Evolutionary conservation across 2,113 vertebrate species (phyloP).

Genomic region (Etheostoma cragini): DNA sequence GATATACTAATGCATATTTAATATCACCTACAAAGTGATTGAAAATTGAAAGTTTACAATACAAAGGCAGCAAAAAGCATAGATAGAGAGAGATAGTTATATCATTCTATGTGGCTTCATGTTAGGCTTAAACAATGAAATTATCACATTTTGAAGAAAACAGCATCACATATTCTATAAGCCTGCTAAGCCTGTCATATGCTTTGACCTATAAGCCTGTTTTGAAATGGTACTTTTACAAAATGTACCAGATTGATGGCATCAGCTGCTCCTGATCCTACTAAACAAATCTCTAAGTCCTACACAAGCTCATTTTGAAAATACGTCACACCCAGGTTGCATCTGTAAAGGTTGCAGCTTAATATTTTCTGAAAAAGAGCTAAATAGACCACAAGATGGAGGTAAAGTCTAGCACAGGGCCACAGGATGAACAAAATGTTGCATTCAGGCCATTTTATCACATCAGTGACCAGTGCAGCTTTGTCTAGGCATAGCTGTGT

Average conservation of each 20-base stretch:
- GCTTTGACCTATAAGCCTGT: slow-evolving; percentile 9
- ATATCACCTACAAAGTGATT: slow-evolving; percentile 12
- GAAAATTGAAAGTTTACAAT: slow-evolving; percentile 6
- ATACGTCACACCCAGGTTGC: background rate
- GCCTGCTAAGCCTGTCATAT: slow-evolving; percentile 10
- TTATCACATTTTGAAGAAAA: slow-evolving; percentile 5
- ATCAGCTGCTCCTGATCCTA: background rate
- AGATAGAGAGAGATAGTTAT: background rate
- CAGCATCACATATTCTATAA: background rate
- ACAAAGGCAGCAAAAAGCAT: background rate
- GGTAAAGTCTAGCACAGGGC: slow-evolving; percentile 47
- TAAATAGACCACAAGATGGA: slow-evolving; percentile 74
- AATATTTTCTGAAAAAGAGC: background rate
- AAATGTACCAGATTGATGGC: slow-evolving; percentile 4
- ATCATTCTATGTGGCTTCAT: slow-evolving; percentile 2
- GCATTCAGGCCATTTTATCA: slow-evolving; percentile 40
- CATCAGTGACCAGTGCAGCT: slow-evolving; percentile 33
- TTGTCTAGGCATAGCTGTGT: background rate
- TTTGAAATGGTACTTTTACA: slow-evolving; percentile 5
- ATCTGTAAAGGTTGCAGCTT: background rate
- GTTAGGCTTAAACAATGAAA: slow-evolving; percentile 4
- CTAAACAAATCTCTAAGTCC: background rate
- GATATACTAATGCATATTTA: slow-evolving; percentile 8
- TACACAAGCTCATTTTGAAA: background rate
- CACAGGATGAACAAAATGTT: background rate